Conservation (phyloP, 2,797 vertebrate species). For the Pangasius sanitwongsei region DNA sequence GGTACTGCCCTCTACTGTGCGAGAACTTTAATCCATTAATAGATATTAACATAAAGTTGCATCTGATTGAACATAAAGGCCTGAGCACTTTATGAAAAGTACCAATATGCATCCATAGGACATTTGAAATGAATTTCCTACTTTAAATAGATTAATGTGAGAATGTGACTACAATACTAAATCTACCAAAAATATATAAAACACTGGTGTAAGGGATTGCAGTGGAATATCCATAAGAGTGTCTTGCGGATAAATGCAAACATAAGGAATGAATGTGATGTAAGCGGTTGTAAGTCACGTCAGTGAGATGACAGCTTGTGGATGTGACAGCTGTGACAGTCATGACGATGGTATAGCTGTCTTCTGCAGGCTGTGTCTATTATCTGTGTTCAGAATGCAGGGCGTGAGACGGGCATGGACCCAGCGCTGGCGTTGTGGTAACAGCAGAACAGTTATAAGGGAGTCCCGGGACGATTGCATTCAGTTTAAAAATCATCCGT, state of each 20-base stretch:
- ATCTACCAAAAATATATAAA: not conserved
- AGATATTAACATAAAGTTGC: not conserved
- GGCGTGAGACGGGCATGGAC: not conserved
- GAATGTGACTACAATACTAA: not conserved
- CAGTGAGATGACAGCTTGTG: not conserved
- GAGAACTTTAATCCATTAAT: slow-evolving; percentile 45
- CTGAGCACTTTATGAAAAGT: not conserved
- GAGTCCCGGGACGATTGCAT: not conserved
- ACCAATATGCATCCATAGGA: not conserved
- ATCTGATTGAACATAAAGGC: not conserved
- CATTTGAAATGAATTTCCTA: not conserved
- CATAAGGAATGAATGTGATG: not conserved
- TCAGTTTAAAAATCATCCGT: not conserved
- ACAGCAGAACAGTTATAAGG: not conserved
- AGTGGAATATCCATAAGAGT: not conserved
- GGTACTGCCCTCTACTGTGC: slow-evolving; percentile 74
- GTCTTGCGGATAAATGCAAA: not conserved
- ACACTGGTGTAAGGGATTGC: not conserved
- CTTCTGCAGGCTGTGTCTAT: not conserved
- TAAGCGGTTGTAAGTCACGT: not conserved
- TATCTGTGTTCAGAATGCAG: not conserved
- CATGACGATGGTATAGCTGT: not conserved
- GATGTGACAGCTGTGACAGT: not conserved
- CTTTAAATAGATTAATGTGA: not conserved
- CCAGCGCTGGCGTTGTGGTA: not conserved